These are phyloP conservation scores for Scytalopus superciliaris DNA, from an alignment of 2,113 vertebrate species.

Conservation along the genomic window DNA sequence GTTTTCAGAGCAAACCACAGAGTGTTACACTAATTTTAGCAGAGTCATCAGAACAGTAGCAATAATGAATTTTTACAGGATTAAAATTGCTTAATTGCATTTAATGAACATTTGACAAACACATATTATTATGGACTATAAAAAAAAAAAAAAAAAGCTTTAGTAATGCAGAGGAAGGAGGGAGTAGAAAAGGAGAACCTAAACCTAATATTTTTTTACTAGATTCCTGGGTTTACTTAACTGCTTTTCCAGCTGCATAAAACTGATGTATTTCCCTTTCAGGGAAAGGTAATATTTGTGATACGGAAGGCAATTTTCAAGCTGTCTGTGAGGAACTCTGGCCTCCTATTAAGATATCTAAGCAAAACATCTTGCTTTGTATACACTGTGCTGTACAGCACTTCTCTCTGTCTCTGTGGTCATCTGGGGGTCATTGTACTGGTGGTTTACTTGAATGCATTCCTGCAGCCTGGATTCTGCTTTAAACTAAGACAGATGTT, in stretches of 20 bases:
- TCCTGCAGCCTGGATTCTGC: neutral
- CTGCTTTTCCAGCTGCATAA: neutral
- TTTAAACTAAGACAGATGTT: conserved; percentile 36
- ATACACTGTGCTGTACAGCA: neutral
- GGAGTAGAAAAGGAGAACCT: neutral
- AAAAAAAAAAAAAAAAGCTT: neutral
- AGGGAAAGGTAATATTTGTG: conserved; percentile 22
- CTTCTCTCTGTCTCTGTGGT: neutral
- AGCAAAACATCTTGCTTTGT: neutral
- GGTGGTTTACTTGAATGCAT: conserved; percentile 20
- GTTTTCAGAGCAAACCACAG: conserved; percentile 2
- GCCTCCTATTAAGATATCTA: neutral
- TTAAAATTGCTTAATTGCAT: conserved; percentile 18
- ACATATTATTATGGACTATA: neutral
- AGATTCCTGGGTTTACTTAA: neutral
- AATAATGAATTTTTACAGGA: conserved; percentile 18
- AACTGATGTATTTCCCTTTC: neutral
- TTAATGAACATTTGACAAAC: neutral
- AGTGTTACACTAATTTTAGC: neutral
- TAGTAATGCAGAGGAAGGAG: neutral
- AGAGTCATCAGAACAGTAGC: conserved; percentile 18
- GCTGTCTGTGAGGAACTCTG: neutral
- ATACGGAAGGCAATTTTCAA: conserved; percentile 29
- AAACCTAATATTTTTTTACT: neutral
- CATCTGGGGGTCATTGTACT: neutral